Evolutionary conservation across 2,113 vertebrate genomes (phyloP).

Genomic region (Neogobius melanostomus): DNA sequence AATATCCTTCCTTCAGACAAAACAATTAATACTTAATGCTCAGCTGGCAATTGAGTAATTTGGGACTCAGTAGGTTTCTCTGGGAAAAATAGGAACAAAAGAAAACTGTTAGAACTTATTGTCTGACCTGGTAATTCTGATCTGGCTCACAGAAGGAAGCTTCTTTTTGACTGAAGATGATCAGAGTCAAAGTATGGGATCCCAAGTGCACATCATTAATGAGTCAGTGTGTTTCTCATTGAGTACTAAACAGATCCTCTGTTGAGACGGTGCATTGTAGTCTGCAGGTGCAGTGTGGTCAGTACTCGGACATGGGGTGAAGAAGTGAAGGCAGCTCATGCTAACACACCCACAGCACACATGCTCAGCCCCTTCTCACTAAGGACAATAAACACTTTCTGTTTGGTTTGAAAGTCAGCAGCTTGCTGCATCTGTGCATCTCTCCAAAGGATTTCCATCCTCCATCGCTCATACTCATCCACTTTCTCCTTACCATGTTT

Average conservation of each 20-base stretch:
- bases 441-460: slow-evolving; percentile 11
- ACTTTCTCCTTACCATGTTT: slow-evolving; percentile 15
- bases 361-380: slow-evolving; percentile 5
- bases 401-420: slow-evolving; percentile 35
- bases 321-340: slow-evolving; percentile 37
- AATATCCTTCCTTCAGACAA: slow-evolving; percentile 49
- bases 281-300: slow-evolving; percentile 41
- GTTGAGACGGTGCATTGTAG: slow-evolving; percentile 51
- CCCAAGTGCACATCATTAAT: neutral
- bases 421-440: slow-evolving; percentile 20
- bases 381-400: slow-evolving; percentile 19
- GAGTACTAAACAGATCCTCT: slow-evolving; percentile 59
- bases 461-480: slow-evolving; percentile 3
- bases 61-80: slow-evolving; percentile 24
- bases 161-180: slow-evolving; percentile 17
- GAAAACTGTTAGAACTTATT: slow-evolving; percentile 10
- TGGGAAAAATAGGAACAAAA: slow-evolving; percentile 24
- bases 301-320: slow-evolving; percentile 50
- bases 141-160: slow-evolving; percentile 4
- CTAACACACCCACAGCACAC: slow-evolving; percentile 36
- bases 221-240: slow-evolving; percentile 24
- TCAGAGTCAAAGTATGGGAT: slow-evolving; percentile 16
- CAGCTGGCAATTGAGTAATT: slow-evolving; percentile 50
- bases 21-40: slow-evolving; percentile 65
- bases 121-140: slow-evolving; percentile 13